Percentiles rank a stretch among this genome's conserved stretches.
These are phyloP conservation scores for Leptarthrus brevirostris DNA, from an alignment of 2,888 invertebrate genomes.

Conservation along the genomic window DNA sequence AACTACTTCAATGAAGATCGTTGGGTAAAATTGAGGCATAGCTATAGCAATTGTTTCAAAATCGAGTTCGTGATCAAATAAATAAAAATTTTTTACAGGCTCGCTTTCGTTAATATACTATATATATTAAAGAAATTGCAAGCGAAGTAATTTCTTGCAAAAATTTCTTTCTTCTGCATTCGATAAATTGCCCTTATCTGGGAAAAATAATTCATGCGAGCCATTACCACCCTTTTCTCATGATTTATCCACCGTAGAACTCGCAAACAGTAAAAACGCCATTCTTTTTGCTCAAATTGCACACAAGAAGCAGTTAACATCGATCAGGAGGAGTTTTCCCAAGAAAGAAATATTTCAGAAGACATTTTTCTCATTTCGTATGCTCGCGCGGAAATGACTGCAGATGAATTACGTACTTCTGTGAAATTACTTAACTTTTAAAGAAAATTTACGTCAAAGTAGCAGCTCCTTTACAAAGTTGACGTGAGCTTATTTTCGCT, in stretches of 20 bases:
- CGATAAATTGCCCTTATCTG: slow-evolving; percentile 3
- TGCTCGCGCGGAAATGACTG: not conserved
- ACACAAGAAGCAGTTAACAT: slow-evolving; percentile 27
- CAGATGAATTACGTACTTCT: slow-evolving; percentile 20
- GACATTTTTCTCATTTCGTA: slow-evolving; percentile 7
- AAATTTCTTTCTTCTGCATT: not conserved
- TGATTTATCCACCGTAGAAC: slow-evolving; percentile 13
- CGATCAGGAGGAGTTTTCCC: slow-evolving; percentile 17
- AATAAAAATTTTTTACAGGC: too few species aligned
- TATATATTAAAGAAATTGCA: too few species aligned
- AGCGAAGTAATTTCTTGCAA: slow-evolving; percentile 7
- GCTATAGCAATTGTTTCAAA: too few species aligned
- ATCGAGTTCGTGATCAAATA: too few species aligned
- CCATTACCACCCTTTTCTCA: not conserved
- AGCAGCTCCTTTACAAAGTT: too few species aligned
- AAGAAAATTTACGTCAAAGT: too few species aligned
- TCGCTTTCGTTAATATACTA: too few species aligned
- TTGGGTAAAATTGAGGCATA: too few species aligned
- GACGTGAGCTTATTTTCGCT: too few species aligned
- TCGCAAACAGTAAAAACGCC: slow-evolving; percentile 1
- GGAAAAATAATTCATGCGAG: slow-evolving; percentile 9
- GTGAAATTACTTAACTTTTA: too few species aligned
- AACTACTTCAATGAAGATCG: too few species aligned
- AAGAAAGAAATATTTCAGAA: slow-evolving; percentile 14
- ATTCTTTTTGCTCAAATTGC: slow-evolving; percentile 9